Evolutionary conservation across 2,888 invertebrate species (phyloP), one percentile per base, ranked within the genome.

Genomic region (Agrotis segetum): DNA sequence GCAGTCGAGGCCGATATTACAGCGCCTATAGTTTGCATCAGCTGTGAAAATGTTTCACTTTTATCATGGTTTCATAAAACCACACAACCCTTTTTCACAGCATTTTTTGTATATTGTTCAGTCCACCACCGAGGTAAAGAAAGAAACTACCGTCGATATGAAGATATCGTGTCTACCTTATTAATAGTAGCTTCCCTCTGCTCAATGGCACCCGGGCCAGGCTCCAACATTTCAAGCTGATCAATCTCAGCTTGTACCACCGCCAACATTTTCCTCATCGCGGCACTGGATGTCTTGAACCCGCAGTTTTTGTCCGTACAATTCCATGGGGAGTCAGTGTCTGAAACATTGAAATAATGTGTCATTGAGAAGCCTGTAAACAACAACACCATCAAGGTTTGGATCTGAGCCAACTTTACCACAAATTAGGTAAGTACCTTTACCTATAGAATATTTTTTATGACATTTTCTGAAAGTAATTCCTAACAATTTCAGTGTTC

Each of bases 201-300:
- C 89, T 98, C 97, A 62, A 98, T 96, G 16, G 97, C 97, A 64
- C 96, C 95, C 0, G 96, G 93, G 2, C 97, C 96, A 47, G 96
- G 96, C 72, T 96, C 96, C 62, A 97, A 88, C 1, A 95, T 89
- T 83, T 98, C 98, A 0, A 97, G 96, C 47, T 95, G 94, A 40
- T 97, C 97, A 0, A 98, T 93, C 88, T 98, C 98, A 0, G 96
- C 91, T 88, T 98, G 97, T 71, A 98, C 97, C 0, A 97, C 96
- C 1, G 92, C 90, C 58, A 97, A 92, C 64, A 97, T 96, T 88
- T 97, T 97, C 46, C 96, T 93, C 76, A 98, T 96, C 1, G 97
- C 97, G 24, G 92, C 90, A 13, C 97, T 97, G 3, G 96, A 95
- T 0, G 97, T 97, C 75, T 96, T 95, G 89, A 97, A 97, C 50